Conservation (phyloP, 2,113 vertebrate genomes). For the Parus major region DNA sequence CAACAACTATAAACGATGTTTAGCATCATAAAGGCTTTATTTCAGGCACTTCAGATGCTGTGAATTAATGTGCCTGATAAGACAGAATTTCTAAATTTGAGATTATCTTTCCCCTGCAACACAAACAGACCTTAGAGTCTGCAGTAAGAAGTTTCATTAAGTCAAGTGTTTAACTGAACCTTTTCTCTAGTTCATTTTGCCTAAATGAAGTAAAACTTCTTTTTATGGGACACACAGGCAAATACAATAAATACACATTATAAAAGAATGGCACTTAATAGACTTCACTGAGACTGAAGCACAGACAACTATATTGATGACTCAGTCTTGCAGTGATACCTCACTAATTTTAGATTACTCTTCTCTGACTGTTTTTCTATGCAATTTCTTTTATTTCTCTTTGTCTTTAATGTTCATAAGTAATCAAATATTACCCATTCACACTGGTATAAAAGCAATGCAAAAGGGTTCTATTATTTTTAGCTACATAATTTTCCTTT, state of each 20-base stretch:
- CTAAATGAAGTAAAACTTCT: neutral
- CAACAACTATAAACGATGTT: neutral
- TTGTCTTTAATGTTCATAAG: constrained; percentile 36
- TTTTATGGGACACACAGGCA: neutral
- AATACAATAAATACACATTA: neutral
- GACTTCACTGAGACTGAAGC: neutral
- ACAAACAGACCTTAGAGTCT: neutral
- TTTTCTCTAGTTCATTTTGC: neutral
- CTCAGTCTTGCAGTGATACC: neutral
- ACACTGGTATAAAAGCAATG: neutral
- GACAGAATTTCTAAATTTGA: neutral
- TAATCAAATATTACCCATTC: neutral
- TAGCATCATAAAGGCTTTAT: neutral
- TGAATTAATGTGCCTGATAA: neutral
- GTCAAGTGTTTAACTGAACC: neutral
- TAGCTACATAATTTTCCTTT: constrained; percentile 52
- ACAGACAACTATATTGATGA: neutral
- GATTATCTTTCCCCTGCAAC: neutral
- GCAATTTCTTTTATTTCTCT: constrained; percentile 36
- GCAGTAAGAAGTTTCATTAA: neutral
- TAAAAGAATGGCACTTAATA: neutral
- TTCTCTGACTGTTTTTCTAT: constrained; percentile 13
- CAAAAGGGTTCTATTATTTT: constrained; percentile 39
- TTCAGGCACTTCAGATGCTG: neutral
- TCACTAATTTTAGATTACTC: neutral